Percentiles rank a stretch among this genome's conserved stretches.
Conservation (phyloP, 1,140 invertebrate genomes). For the Temnothorax nylanderi region DNA sequence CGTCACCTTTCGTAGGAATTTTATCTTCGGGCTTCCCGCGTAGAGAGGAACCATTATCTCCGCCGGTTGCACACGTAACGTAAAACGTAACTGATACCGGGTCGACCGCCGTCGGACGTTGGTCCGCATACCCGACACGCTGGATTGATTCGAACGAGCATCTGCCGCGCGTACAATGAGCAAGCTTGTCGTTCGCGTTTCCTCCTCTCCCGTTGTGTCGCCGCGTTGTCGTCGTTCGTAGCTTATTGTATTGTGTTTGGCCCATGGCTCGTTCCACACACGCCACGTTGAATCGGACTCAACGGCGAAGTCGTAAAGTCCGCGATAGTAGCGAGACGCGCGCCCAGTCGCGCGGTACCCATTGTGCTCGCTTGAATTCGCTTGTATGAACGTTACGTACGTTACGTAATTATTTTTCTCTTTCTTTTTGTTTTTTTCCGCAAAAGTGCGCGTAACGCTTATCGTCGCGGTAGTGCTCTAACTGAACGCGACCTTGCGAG, state of each 20-base stretch:
- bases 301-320: slow-evolving; percentile 3
- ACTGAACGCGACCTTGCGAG: background rate
- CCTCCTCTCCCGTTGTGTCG: background rate
- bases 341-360: slow-evolving; percentile 5
- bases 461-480: slow-evolving; percentile 2
- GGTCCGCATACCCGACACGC: slow-evolving; percentile 1
- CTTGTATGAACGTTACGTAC: background rate
- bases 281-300: slow-evolving; percentile 8
- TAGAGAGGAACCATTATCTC: slow-evolving; percentile 8
- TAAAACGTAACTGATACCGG: slow-evolving; percentile 6
- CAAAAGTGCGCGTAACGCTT: background rate
- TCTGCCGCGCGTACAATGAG: slow-evolving; percentile 1
- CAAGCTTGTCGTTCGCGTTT: background rate
- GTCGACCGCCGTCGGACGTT: background rate
- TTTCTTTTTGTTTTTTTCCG: background rate
- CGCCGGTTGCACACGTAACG: background rate
- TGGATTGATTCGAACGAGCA: slow-evolving; percentile 3
- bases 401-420: slow-evolving; percentile 57
- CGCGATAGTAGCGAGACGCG: slow-evolving; percentile 16
- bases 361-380: slow-evolving; percentile 31
- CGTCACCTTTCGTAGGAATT: background rate
- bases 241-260: background rate
- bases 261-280: background rate
- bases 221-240: background rate
- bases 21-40: background rate